Percentiles rank a stretch among this genome's conserved stretches.
These are phyloP conservation scores for Zingel zingel DNA, from an alignment of 2,113 vertebrate species.

Conservation along the genomic window DNA sequence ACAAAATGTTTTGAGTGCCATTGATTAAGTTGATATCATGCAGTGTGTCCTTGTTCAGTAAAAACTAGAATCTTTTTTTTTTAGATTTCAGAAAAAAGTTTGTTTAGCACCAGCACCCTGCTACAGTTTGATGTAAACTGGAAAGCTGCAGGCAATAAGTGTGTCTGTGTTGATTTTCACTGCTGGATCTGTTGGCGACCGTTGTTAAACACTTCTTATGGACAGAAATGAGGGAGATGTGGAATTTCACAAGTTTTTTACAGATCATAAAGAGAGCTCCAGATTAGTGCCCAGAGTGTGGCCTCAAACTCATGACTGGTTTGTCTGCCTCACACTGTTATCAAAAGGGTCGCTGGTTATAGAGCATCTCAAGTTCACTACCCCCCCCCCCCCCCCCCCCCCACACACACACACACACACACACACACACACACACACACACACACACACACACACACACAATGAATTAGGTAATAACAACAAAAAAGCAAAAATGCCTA, in stretches of 20 bases:
- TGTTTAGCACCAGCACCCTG: slow-evolving; percentile 13
- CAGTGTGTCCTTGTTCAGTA: background rate
- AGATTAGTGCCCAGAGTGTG: too few relatives aligned
- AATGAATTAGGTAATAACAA: too few relatives aligned
- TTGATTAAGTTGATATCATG: background rate
- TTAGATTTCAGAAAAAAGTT: slow-evolving; percentile 11
- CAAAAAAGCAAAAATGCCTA: too few relatives aligned
- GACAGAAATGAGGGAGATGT: background rate
- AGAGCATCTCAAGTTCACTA: slow-evolving; percentile 16
- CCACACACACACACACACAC: too few relatives aligned
- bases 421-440: too few relatives aligned
- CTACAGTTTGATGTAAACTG: slow-evolving; percentile 27
- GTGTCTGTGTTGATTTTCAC: slow-evolving; percentile 33
- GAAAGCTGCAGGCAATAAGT: slow-evolving; percentile 39
- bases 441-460: too few relatives aligned
- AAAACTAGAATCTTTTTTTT: background rate
- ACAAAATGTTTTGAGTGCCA: too few relatives aligned
- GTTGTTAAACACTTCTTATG: slow-evolving; percentile 27
- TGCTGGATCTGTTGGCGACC: slow-evolving; percentile 30
- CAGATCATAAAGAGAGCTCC: too few relatives aligned
- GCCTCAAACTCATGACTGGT: too few relatives aligned
- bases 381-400: too few relatives aligned
- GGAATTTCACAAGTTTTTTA: too few relatives aligned
- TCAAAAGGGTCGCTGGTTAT: slow-evolving; percentile 1
- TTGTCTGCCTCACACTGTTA: background rate